Conservation (phyloP, 2,888 invertebrate genomes). For the Seladonia tumulorum region DNA sequence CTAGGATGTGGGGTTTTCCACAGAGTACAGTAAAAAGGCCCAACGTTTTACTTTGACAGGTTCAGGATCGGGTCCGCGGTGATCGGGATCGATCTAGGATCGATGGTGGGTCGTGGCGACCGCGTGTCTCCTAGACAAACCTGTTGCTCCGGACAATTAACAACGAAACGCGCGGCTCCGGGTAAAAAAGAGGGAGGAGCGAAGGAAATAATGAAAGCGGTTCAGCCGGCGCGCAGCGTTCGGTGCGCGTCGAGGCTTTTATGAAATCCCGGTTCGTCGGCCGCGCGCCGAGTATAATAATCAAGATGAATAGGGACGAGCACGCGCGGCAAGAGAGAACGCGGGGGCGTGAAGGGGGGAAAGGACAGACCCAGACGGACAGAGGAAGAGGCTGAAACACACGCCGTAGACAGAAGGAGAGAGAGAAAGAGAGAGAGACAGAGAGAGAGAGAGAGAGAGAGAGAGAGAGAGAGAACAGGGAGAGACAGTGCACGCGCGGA, state of each 20-base stretch:
- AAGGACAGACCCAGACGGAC: conserved; percentile 7
- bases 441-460: not conserved
- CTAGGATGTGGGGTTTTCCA: no score
- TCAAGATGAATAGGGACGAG: conserved; percentile 53
- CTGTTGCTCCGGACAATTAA: conserved; percentile 72
- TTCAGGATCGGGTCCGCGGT: not conserved
- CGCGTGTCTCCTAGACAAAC: conserved; percentile 60
- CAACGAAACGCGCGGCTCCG: conserved; percentile 48
- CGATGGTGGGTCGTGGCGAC: conserved; percentile 21
- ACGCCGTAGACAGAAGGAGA: not conserved
- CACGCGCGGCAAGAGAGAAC: conserved; percentile 33
- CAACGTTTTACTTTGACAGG: no score
- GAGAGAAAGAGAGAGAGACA: not conserved
- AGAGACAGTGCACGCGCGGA: not conserved
- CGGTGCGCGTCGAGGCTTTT: conserved; percentile 57
- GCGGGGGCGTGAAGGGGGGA: not conserved
- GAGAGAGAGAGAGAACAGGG: not conserved
- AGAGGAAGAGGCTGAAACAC: not conserved
- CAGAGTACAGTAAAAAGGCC: no score
- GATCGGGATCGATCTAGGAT: conserved; percentile 27
- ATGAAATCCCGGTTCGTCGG: conserved; percentile 48
- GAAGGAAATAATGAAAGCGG: conserved; percentile 54
- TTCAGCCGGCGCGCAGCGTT: conserved; percentile 43
- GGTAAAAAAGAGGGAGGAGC: conserved; percentile 21
- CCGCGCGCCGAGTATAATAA: conserved; percentile 41